phyloP scores from a whole-genome alignment of 2,888 invertebrate species.

The Leptarthrus brevirostris region DNA sequence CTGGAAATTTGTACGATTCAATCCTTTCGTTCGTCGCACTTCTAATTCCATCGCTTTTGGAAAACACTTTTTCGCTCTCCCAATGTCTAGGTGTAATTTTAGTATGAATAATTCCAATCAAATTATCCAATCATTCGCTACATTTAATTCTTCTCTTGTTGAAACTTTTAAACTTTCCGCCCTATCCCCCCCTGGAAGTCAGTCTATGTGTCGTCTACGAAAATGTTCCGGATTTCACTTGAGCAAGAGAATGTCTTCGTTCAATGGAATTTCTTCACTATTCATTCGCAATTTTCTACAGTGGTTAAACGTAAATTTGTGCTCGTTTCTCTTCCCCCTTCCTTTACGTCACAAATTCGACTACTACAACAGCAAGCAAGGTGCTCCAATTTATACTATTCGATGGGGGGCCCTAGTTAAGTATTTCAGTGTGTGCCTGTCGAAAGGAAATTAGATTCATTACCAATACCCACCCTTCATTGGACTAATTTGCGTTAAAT shows the following conservation, averaged over 20 bases:
- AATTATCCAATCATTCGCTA: conserved; percentile 62
- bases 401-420: not conserved
- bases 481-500: conserved; percentile 47
- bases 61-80: conserved; percentile 27
- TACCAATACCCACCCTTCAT: conserved; percentile 38
- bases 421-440: conserved; percentile 6
- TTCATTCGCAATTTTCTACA: conserved; percentile 21
- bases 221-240: conserved; percentile 3
- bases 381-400: not conserved
- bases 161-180: conserved; percentile 28
- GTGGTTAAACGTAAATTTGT: conserved; percentile 21
- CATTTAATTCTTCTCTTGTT: conserved; percentile 58
- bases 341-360: not conserved
- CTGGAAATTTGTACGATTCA: not conserved
- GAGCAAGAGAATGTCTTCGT: conserved; percentile 13
- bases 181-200: conserved; percentile 14
- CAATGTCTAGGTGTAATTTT: conserved; percentile 46
- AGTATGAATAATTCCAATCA: conserved; percentile 58
- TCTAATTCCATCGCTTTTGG: not conserved
- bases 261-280: conserved; percentile 42
- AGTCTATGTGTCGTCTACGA: conserved; percentile 14
- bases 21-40: not conserved
- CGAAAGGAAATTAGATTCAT: conserved; percentile 48
- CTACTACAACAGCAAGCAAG: no score
- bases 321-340: not conserved